A percentile compares a stretch with the other conserved stretches of the same genome.
Conservation (phyloP, 2,113 vertebrate genomes). For the Tupaia tana region DNA sequence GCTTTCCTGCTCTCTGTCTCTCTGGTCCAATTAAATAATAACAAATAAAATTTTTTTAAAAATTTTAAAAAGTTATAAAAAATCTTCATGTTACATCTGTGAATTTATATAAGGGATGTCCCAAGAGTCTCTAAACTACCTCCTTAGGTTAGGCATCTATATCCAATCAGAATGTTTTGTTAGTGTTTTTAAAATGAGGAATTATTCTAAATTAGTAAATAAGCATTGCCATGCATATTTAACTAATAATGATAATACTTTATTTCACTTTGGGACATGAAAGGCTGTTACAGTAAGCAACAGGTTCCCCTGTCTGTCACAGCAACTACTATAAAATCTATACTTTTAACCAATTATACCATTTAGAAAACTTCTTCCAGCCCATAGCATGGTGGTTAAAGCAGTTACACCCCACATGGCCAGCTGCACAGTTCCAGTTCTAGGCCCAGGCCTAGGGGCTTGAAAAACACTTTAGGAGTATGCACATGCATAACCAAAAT, state of each 20-base stretch:
- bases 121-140: neutral
- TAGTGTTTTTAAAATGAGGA: neutral
- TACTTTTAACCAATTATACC: slow-evolving; percentile 33
- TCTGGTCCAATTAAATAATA: too few species aligned
- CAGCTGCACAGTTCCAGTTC: too few species aligned
- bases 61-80: neutral
- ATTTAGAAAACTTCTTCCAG: slow-evolving; percentile 21
- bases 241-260: slow-evolving; percentile 10
- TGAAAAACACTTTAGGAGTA: too few species aligned
- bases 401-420: too few species aligned
- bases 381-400: too few species aligned
- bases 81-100: neutral
- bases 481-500: too few species aligned
- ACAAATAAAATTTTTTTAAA: too few species aligned
- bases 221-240: neutral
- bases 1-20: too few species aligned
- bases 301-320: neutral
- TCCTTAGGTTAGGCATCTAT: neutral
- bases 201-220: slow-evolving; percentile 23
- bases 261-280: neutral
- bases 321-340: slow-evolving; percentile 24
- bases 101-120: neutral
- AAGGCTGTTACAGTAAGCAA: neutral
- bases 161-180: neutral
- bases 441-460: too few species aligned